These are phyloP conservation scores for Harpalus rufipes DNA, from an alignment of 2,888 invertebrate species.

Conservation along the genomic window DNA sequence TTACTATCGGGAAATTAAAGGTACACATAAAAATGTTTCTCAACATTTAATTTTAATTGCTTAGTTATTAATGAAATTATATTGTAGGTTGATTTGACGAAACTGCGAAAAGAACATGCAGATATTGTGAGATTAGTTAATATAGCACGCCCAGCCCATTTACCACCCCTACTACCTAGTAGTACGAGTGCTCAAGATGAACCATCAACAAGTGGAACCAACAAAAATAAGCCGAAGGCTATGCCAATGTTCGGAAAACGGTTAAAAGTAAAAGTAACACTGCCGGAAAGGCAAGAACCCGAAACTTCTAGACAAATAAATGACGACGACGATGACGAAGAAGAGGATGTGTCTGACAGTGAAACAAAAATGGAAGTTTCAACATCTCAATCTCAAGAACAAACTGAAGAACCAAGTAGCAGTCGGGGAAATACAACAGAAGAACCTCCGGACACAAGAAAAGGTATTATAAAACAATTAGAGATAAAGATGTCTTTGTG, in stretches of 20 bases:
- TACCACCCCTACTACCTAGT: constrained; percentile 78
- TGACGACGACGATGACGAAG: constrained; percentile 79
- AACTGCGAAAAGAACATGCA: constrained; percentile 84
- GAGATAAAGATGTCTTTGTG: constrained; percentile 58
- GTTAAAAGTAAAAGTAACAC: constrained; percentile 79
- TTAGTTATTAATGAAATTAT: constrained; percentile 23
- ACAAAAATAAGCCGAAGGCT: constrained; percentile 73
- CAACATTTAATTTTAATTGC: not conserved
- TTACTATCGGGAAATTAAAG: constrained; percentile 83
- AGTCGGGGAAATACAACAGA: not conserved
- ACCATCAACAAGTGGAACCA: constrained; percentile 58
- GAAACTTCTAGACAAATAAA: constrained; percentile 71
- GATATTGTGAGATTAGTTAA: constrained; percentile 86
- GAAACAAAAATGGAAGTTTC: constrained; percentile 5
- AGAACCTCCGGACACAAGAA: constrained; percentile 38
- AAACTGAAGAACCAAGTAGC: constrained; percentile 16
- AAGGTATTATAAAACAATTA: constrained; percentile 62
- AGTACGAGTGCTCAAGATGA: constrained; percentile 66
- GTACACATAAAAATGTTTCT: constrained; percentile 75
- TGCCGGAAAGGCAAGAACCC: constrained; percentile 72
- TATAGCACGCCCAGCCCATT: constrained; percentile 84
- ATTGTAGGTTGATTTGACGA: constrained; percentile 82
- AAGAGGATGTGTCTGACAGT: constrained; percentile 76
- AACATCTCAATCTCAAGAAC: not conserved
- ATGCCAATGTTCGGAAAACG: constrained; percentile 80